Evolutionary conservation across 2,113 vertebrate species (phyloP).

Genomic region (Barbus barbus): DNA sequence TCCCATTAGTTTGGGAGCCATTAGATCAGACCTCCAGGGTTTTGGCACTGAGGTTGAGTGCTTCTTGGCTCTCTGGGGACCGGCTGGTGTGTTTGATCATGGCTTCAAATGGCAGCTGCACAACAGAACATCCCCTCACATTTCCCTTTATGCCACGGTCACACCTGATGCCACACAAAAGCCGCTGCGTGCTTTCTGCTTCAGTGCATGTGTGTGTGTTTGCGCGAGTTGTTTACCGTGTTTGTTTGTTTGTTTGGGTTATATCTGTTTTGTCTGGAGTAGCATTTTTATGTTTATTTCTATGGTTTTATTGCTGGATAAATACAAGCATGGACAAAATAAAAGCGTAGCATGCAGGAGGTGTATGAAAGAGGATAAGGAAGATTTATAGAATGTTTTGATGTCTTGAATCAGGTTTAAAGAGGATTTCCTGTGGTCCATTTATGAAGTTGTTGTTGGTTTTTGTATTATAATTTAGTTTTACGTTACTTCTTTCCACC

Average conservation of each 20-base stretch:
- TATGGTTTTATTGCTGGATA: not conserved
- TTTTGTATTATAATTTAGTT: not conserved
- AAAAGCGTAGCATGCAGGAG: not conserved
- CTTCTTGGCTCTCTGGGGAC: slow-evolving; percentile 41
- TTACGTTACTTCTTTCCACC: not conserved
- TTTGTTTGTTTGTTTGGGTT: slow-evolving; percentile 6
- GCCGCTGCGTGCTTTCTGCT: too few relatives aligned
- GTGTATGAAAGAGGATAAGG: not conserved
- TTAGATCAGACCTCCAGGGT: slow-evolving; percentile 23
- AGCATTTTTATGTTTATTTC: slow-evolving; percentile 4
- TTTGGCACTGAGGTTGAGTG: slow-evolving; percentile 22
- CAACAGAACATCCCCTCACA: too few relatives aligned
- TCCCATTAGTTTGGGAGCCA: slow-evolving; percentile 28
- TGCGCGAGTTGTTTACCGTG: not conserved
- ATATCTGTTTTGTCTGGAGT: slow-evolving; percentile 1
- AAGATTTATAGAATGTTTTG: not conserved
- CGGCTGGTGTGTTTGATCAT: slow-evolving; percentile 46
- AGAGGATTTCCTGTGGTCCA: not conserved
- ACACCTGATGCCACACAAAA: too few relatives aligned
- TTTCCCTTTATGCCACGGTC: too few relatives aligned
- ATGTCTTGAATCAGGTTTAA: not conserved
- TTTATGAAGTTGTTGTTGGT: not conserved
- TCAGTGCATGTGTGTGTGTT: not conserved
- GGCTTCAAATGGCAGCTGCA: too few relatives aligned
- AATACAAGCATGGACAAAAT: not conserved